Conservation (phyloP, 2,888 invertebrate genomes). For the Leucophora obtusa region DNA sequence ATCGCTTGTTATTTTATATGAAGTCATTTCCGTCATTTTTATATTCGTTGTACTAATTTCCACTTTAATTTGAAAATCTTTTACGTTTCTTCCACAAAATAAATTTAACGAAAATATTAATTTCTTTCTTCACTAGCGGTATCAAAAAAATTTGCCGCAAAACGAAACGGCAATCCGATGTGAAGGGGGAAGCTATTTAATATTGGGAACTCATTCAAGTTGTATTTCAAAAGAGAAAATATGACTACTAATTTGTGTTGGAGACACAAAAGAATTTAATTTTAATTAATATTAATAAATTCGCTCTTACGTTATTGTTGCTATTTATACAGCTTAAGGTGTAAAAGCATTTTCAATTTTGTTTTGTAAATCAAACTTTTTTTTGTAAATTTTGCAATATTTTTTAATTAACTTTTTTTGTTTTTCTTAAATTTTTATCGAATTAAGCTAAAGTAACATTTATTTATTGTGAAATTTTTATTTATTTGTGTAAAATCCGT, state of each 20-base stretch:
- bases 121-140: neutral
- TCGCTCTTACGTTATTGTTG: conserved; percentile 31
- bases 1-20: neutral
- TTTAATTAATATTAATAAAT: conserved; percentile 25
- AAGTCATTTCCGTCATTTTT: neutral
- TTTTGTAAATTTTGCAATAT: conserved; percentile 18
- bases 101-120: neutral
- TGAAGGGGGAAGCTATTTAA: neutral
- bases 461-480: conserved; percentile 15
- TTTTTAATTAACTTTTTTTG: neutral
- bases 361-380: too few relatives aligned
- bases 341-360: conserved; percentile 13
- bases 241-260: conserved; percentile 24
- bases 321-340: neutral
- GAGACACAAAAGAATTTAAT: conserved; percentile 31
- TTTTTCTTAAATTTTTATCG: conserved; percentile 23
- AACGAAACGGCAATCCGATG: neutral
- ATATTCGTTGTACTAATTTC: neutral
- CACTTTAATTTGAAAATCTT: neutral
- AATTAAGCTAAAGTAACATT: conserved; percentile 37
- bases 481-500: conserved; percentile 25
- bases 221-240: conserved; percentile 49
- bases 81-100: neutral
- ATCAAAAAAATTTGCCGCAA: neutral
- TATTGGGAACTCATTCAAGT: conserved; percentile 1